These are phyloP conservation scores for Coelopa pilipes DNA, from an alignment of 2,888 invertebrate genomes.

Conservation along the genomic window DNA sequence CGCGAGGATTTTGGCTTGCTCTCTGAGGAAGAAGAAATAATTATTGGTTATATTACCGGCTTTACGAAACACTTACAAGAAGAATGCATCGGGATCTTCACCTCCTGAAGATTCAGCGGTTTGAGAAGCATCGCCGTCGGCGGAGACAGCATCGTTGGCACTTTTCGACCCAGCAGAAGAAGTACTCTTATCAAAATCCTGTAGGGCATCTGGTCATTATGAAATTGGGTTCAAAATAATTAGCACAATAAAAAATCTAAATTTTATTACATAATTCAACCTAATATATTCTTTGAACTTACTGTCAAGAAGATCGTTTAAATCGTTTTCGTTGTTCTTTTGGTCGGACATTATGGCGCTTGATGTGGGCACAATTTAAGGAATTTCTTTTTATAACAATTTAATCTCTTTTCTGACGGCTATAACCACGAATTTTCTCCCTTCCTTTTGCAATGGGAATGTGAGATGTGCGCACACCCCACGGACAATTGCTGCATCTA, in stretches of 20 bases:
- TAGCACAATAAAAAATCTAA: neutral
- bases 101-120: slow-evolving; percentile 35
- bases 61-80: slow-evolving; percentile 53
- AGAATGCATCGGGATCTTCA: slow-evolving; percentile 61
- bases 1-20: slow-evolving; percentile 64
- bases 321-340: slow-evolving; percentile 72
- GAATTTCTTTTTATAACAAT: neutral
- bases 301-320: slow-evolving; percentile 82
- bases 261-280: slow-evolving; percentile 51
- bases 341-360: slow-evolving; percentile 54
- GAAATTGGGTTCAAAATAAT: slow-evolving; percentile 6
- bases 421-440: neutral
- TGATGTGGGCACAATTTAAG: neutral
- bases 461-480: too few species aligned
- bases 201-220: slow-evolving; percentile 71
- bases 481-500: too few species aligned
- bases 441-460: neutral
- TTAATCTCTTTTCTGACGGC: neutral
- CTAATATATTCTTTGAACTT: slow-evolving; percentile 55
- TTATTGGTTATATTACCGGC: neutral
- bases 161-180: slow-evolving; percentile 40
- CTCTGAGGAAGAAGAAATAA: slow-evolving; percentile 48
- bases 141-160: slow-evolving; percentile 42
- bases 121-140: slow-evolving; percentile 61
- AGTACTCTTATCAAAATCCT: slow-evolving; percentile 70